Evolutionary conservation across 2,113 vertebrate genomes (phyloP), one percentile per base, ranked within the genome.

Genomic region (Proterorhinus semilunaris): DNA sequence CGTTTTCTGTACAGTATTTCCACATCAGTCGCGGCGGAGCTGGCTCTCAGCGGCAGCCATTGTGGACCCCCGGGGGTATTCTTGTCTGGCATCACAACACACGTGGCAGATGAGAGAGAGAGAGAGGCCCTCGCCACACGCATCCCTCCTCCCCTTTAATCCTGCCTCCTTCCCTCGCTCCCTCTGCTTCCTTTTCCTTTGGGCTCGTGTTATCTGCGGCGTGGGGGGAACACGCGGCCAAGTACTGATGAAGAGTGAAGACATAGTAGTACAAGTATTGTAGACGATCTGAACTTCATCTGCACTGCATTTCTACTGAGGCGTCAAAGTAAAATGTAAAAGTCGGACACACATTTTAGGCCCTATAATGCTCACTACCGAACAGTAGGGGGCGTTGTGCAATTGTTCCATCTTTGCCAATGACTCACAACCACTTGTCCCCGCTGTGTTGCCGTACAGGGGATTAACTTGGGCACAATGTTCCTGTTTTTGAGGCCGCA

Each of bases 51-150:
- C 81, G 88, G 78, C 76, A 66, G 50, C 58, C 62, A 75, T 86
- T 86, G 85, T 87, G 64, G 84, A 87, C 89, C 86, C 74, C 27
- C 27, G 27, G 64, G 87, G 90, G 90, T 85, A 85, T 88, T 91
- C 87, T 86, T 83, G 78, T 91, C 88, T 87, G 87, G 84, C 83
- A 87, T 89, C 89, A 85, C 85, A 87, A 86, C 83, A 88, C 85
- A 86, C 82, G 82, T 76, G 48, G 3, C 75, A 88, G 89, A 92
- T 89, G 86, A 90, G 89, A 90, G 88, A 87, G 86, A 90, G 89
- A 90, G 88, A 87, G 81, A 87, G 87, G 83, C 82, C 78, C 74
- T 80, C 76, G 67, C 80, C 52, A 63, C 78, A 78, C 82, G 55
- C 74, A 74, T 72, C 81, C 77, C 71, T 81, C 74, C 82, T 81